Evolutionary conservation across 1,140 invertebrate species (phyloP).

Genomic region (Drosophila pallidifrons): DNA sequence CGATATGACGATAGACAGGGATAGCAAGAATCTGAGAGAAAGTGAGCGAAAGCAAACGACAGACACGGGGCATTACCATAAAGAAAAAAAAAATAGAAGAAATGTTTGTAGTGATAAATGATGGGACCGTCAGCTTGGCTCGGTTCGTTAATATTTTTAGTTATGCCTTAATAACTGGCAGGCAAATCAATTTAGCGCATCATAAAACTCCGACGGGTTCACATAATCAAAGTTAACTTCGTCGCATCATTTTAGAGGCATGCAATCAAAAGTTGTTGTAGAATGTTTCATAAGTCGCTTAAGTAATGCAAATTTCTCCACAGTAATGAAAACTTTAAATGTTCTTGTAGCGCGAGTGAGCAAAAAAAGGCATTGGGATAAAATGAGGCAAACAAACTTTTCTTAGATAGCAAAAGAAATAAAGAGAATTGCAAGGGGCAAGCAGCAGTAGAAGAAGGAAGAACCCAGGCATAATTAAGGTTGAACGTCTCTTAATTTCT

Average conservation of each 20-base stretch:
- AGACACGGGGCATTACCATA: slow-evolving; percentile 64
- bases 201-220: slow-evolving; percentile 54
- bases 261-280: slow-evolving; percentile 59
- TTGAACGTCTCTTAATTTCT: slow-evolving; percentile 73
- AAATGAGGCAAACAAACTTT: slow-evolving; percentile 64
- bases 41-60: background rate
- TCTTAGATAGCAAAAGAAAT: slow-evolving; percentile 42
- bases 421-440: slow-evolving; percentile 28
- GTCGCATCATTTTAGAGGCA: slow-evolving; percentile 32
- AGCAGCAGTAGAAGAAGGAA: slow-evolving; percentile 2
- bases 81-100: slow-evolving; percentile 54
- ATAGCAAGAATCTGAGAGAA: background rate
- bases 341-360: slow-evolving; percentile 36
- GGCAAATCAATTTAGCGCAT: slow-evolving; percentile 78
- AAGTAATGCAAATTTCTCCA: slow-evolving; percentile 52
- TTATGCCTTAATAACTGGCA: slow-evolving; percentile 75
- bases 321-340: slow-evolving; percentile 69
- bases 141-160: slow-evolving; percentile 79
- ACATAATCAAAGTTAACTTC: slow-evolving; percentile 51
- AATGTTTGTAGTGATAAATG: slow-evolving; percentile 74
- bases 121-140: slow-evolving; percentile 63
- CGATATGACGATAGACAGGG: slow-evolving; percentile 16
- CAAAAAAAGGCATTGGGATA: slow-evolving; percentile 51
- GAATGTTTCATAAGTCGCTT: slow-evolving; percentile 41
- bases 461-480: slow-evolving; percentile 69